phyloP scores from a whole-genome alignment of 2,888 invertebrate genomes.

The Patella depressa region DNA sequence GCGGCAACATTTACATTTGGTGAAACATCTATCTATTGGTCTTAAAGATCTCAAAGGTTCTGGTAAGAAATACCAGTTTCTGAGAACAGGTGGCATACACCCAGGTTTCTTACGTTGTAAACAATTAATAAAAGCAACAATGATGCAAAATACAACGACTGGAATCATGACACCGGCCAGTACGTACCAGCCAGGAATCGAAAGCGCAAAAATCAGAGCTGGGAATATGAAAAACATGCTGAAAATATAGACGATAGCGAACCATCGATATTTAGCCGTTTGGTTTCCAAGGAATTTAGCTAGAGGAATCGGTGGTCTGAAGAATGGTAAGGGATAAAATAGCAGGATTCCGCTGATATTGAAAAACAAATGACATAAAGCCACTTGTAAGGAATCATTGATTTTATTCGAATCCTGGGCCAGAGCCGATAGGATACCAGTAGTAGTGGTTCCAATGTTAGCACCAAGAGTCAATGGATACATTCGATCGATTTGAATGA shows the following conservation, averaged over 20 bases:
- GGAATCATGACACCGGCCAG: conserved; percentile 62
- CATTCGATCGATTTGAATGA: conserved; percentile 74
- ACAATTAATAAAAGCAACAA: conserved; percentile 61
- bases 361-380: conserved; percentile 69
- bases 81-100: conserved; percentile 55
- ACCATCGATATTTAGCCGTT: conserved; percentile 76
- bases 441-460: conserved; percentile 77
- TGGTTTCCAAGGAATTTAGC: conserved; percentile 74
- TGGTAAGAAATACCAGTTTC: conserved; percentile 67
- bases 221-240: conserved; percentile 65
- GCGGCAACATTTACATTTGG: not conserved
- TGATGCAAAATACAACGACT: conserved; percentile 44
- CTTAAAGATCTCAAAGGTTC: conserved; percentile 57
- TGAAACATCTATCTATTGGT: conserved; percentile 50
- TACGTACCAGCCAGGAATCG: conserved; percentile 56
- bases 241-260: conserved; percentile 72
- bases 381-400: conserved; percentile 60
- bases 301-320: conserved; percentile 73
- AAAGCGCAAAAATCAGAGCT: conserved; percentile 59
- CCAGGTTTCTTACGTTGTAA: conserved; percentile 56
- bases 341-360: conserved; percentile 72
- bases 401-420: conserved; percentile 67
- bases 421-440: conserved; percentile 74
- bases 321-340: conserved; percentile 75
- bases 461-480: conserved; percentile 76